Evolutionary conservation across 2,797 vertebrate species (phyloP).

Genomic region (Argentina silus): DNA sequence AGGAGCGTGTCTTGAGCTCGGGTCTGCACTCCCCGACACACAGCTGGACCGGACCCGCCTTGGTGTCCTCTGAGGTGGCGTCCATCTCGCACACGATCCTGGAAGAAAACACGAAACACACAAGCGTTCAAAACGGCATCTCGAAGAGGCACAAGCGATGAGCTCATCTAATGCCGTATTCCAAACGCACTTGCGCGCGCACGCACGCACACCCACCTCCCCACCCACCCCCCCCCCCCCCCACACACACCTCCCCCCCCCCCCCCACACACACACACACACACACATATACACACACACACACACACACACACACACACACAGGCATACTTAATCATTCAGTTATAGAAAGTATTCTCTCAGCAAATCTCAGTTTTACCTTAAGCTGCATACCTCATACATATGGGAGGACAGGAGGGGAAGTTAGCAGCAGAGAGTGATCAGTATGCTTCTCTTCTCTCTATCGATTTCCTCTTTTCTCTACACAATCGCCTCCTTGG

Average conservation of each 20-base stretch:
- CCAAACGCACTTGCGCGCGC: neutral
- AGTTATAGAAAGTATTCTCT: neutral
- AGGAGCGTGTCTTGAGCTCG: slow-evolving; percentile 89
- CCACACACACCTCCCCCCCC: neutral
- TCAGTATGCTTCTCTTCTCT: slow-evolving; percentile 48
- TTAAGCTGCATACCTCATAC: neutral
- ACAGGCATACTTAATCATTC: neutral
- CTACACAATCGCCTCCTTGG: slow-evolving; percentile 34
- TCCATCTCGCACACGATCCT: slow-evolving; percentile 99
- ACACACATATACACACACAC: neutral
- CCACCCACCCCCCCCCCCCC: neutral
- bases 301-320: neutral
- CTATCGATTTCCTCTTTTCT: slow-evolving; percentile 32
- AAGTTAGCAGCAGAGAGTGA: slow-evolving; percentile 4
- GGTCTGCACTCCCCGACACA: slow-evolving; percentile 95
- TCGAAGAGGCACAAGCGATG: neutral
- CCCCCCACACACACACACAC: neutral
- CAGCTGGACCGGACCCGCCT: slow-evolving; percentile 88
- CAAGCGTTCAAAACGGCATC: neutral
- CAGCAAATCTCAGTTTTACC: neutral
- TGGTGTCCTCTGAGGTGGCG: slow-evolving; percentile 77
- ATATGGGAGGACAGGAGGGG: neutral
- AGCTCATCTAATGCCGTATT: neutral
- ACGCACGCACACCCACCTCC: neutral
- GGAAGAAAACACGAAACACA: slow-evolving; percentile 44